Base-by-base conservation (phyloP, 1,140 invertebrate species). In the Glossosoma conforme region DNA sequence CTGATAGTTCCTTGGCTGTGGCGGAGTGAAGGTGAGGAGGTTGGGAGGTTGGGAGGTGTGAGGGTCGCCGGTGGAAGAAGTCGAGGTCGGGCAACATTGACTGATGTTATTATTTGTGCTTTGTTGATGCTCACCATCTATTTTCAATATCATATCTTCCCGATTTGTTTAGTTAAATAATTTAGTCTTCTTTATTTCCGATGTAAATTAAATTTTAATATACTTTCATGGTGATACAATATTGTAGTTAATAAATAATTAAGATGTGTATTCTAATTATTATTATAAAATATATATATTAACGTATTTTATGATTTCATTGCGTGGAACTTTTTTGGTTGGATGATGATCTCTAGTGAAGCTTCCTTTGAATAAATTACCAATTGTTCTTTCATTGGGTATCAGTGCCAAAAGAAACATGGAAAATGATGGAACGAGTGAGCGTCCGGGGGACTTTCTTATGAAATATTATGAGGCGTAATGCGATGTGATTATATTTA, bases 371-470 rank as follows among this genome's bases (percentile, higher is more conserved):
- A 25, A 51, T 51, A 28, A 44, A 49, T 32, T 19, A 38, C 33
- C 30, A 41, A 25, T 15, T 14, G 17, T 20, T 48, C 20, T 45
- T 49, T 41, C 45, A 33, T 43, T 40, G 35, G 44, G 51, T 53
- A 51, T 48, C 33, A 45, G 56, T 58, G 56, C 56, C 56, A 58
- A 58, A 58, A 52, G n/a, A n/a, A n/a, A n/a, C n/a, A n/a, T n/a
- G 13, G 13, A 37, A n/a, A 37, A 37, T 13, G 35, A 17, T 37
- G 18, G 18, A n/a, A n/a, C n/a, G n/a, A n/a, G n/a, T n/a, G n/a
- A n/a, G n/a, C n/a, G n/a, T n/a, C n/a, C n/a, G n/a, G n/a, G n/a
- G n/a, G n/a, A n/a, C n/a, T n/a, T n/a, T n/a, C n/a, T n/a, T n/a
- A n/a, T n/a, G n/a, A n/a, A n/a, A n/a, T n/a, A n/a, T n/a, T n/a